These are phyloP conservation scores for Drosophila siamana DNA, from an alignment of 2,888 invertebrate genomes.

Conservation along the genomic window DNA sequence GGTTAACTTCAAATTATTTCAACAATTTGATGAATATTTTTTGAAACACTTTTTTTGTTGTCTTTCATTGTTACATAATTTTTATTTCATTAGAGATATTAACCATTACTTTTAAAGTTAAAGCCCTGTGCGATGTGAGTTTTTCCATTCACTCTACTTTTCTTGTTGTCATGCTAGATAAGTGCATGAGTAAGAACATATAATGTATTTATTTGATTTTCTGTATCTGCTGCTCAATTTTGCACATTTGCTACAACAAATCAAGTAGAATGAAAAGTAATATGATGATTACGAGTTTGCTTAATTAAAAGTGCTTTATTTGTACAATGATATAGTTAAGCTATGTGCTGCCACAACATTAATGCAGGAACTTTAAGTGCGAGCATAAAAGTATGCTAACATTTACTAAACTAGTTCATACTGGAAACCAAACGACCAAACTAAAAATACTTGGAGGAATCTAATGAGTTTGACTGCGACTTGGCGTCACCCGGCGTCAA, in stretches of 20 bases:
- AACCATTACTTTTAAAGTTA: no score
- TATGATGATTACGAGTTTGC: not conserved
- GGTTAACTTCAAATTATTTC: no score
- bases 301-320: not conserved
- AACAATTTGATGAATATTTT: not conserved
- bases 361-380: conserved; percentile 24
- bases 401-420: conserved; percentile 21
- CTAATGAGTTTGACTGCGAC: conserved; percentile 36
- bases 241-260: no score
- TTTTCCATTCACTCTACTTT: no score
- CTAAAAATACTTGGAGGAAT: conserved; percentile 45
- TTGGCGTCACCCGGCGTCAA: conserved; percentile 50
- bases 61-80: not conserved
- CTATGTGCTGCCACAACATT: not conserved
- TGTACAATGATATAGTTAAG: not conserved
- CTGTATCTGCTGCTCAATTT: no score
- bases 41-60: no score
- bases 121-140: no score
- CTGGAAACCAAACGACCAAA: no score
- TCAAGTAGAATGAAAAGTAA: not conserved
- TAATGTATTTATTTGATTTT: not conserved
- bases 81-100: no score
- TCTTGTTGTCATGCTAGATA: no score
- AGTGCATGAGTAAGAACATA: no score
- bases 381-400: conserved; percentile 48